Conservation (phyloP, 2,797 vertebrate species). For the Artibeus jamaicensis region DNA sequence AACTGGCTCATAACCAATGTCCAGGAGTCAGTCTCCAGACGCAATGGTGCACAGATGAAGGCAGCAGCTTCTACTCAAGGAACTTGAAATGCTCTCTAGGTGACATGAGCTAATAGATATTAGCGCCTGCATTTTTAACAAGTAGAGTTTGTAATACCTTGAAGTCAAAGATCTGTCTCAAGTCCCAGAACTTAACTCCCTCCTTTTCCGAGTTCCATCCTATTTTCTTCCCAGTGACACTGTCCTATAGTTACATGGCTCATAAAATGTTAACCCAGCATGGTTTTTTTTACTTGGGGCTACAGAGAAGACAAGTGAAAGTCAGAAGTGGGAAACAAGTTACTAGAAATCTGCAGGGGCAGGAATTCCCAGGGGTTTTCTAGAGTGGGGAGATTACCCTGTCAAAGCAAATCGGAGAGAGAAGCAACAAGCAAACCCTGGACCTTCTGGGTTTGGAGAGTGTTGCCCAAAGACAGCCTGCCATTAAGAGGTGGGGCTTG, state of each 20-base stretch:
- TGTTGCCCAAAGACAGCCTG: not conserved
- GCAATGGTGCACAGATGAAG: not conserved
- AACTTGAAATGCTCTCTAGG: not conserved
- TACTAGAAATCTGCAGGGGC: not conserved
- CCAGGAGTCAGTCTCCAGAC: constrained; percentile 25
- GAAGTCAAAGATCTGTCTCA: not conserved
- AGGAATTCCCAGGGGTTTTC: not conserved
- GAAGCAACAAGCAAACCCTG: not conserved
- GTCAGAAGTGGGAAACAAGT: not conserved
- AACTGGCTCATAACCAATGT: constrained; percentile 28
- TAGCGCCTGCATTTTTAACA: not conserved
- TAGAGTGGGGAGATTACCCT: not conserved
- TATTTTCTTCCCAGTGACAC: not conserved
- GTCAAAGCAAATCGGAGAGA: not conserved
- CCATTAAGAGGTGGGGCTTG: not conserved
- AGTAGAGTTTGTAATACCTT: not conserved
- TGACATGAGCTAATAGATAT: not conserved
- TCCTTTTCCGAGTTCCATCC: not conserved
- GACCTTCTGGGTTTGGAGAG: not conserved
- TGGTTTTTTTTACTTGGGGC: not conserved
- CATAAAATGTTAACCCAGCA: not conserved
- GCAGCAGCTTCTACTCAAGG: not conserved
- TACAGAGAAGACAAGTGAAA: not conserved
- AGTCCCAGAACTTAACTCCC: not conserved
- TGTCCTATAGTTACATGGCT: not conserved